phyloP scores from a whole-genome alignment of 2,888 invertebrate genomes.

The Tipula helvola region DNA sequence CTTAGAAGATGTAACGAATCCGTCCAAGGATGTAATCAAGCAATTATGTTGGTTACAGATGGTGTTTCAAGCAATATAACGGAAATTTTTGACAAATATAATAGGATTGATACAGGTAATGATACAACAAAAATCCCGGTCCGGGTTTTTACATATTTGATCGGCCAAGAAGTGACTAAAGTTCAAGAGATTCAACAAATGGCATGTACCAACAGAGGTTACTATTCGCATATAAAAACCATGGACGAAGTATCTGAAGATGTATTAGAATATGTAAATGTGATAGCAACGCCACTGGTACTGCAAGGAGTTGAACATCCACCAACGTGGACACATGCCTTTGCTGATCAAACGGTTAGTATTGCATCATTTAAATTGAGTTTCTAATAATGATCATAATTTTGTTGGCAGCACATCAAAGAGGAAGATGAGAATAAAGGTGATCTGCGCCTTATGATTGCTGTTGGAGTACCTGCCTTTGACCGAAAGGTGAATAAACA shows the following conservation, averaged over 20 bases:
- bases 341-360: slow-evolving; percentile 70
- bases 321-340: slow-evolving; percentile 91
- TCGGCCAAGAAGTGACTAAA: slow-evolving; percentile 88
- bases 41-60: slow-evolving; percentile 94
- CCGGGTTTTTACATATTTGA: slow-evolving; percentile 87
- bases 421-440: slow-evolving; percentile 13
- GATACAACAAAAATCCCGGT: slow-evolving; percentile 59
- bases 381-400: background rate
- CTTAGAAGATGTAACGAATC: slow-evolving; percentile 41
- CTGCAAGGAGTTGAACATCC: slow-evolving; percentile 61
- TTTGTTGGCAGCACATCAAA: background rate
- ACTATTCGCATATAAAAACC: slow-evolving; percentile 85
- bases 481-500: slow-evolving; percentile 53
- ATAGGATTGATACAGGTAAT: slow-evolving; percentile 50
- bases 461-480: slow-evolving; percentile 87
- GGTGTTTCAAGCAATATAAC: slow-evolving; percentile 82
- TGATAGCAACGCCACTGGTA: slow-evolving; percentile 77
- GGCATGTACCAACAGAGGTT: slow-evolving; percentile 93
- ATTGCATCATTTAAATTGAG: background rate
- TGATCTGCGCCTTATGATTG: slow-evolving; percentile 60
- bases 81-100: slow-evolving; percentile 71
- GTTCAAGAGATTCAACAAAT: slow-evolving; percentile 82
- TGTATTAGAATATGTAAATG: slow-evolving; percentile 90
- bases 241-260: slow-evolving; percentile 94
- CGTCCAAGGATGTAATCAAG: slow-evolving; percentile 72